Base-by-base conservation (phyloP, 1,140 invertebrate genomes). In the Venustaconcha ellipsiformis region DNA sequence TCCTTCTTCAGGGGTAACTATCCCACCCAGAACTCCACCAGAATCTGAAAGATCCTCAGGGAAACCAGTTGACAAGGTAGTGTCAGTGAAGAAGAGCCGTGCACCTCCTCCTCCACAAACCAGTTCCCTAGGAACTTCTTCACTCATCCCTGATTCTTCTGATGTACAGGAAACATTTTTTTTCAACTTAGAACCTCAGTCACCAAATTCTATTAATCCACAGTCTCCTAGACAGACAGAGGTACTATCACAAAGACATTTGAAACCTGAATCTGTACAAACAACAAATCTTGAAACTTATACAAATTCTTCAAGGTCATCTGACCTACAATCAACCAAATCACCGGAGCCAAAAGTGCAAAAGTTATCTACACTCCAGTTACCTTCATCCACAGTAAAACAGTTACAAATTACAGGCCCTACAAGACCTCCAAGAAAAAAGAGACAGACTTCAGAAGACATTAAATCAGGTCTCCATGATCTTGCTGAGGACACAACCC, bases 391-490 rank as follows among this genome's bases (percentile, higher is more conserved):
- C 20, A 23, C 65, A 18, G 57, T 15, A 26, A 68, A 57, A 48
- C 58, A n/a, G 20, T 5, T n/a, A 20, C 57, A 73, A 57, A 66
- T 37, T 57, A 20, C 56, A 37, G 11, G 17, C 4, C 72, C 72
- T 56, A 68, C 23, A 57, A 74, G 68, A 30, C 74, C 74, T 37
- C 74, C 74, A 48, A 63, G 67, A 70, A 70, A 68, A 48, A 76
- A 66, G 23, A 76, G 66, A 26, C 15, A n/a, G 15, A 76, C 66
- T 70, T 69, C 67, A 56, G 67, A 70, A 57, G 73, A 75, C 55
- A 74, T 67, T 65, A 58, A 59, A 17, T 74, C 73, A 60, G 70
- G 70, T 67, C 48, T 76, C 20, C 74, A 76, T 76, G 74, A 70
- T 62, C 65, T 59, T 56, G 57, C 70, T 76, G 60, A 76, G 14